Conservation (phyloP, 1,140 invertebrate genomes). For the Papilio polytes region DNA sequence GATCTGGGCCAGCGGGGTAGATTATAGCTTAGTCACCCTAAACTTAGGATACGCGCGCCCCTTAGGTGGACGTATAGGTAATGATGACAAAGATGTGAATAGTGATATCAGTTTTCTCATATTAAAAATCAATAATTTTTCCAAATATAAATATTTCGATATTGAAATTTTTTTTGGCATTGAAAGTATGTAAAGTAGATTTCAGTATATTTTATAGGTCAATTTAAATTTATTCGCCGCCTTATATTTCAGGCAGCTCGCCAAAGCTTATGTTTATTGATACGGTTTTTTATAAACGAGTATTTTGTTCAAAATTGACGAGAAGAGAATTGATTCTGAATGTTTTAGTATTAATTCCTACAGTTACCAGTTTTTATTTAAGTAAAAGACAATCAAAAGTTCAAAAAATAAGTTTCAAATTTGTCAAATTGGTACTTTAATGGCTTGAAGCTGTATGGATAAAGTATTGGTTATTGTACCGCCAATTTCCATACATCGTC, state of each 20-base stretch:
- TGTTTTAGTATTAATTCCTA: no score
- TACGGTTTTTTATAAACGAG: not conserved
- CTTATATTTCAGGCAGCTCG: constrained; percentile 16
- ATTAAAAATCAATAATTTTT: not conserved
- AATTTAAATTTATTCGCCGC: constrained; percentile 24
- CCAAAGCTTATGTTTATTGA: constrained; percentile 23
- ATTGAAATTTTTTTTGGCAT: constrained; percentile 7
- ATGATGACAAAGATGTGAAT: not conserved
- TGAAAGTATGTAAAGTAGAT: constrained; percentile 16
- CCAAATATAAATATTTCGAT: not conserved
- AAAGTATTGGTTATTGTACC: no score
- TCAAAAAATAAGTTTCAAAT: no score
- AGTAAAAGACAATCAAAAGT: no score
- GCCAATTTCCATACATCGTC: not conserved
- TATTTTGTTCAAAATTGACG: not conserved
- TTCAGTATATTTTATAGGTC: constrained; percentile 24
- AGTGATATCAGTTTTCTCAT: not conserved
- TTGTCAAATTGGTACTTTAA: no score
- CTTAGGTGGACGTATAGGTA: no score
- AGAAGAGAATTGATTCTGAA: not conserved
- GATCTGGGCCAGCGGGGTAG: no score
- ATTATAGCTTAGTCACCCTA: no score
- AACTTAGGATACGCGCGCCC: no score
- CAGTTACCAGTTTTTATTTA: no score
- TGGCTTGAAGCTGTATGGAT: no score